Percentiles rank a stretch among this genome's conserved stretches.
Evolutionary conservation across 2,797 vertebrate species (phyloP).

Genomic region (Meda fulgida): DNA sequence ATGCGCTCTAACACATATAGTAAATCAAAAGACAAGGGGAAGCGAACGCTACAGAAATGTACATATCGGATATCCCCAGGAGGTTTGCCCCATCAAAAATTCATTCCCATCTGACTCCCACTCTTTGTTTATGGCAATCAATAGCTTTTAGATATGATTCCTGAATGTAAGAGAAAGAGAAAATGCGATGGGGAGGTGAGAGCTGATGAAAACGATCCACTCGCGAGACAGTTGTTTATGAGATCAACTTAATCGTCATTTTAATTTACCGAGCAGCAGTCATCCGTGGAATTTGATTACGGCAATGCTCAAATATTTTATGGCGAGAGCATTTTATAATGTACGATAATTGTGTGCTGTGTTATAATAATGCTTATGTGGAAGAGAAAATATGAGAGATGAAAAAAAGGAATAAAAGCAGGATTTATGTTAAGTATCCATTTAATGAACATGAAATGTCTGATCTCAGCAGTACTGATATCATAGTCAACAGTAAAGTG

Average conservation of each 20-base stretch:
- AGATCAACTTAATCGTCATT: conserved; percentile 43
- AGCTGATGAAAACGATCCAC: conserved; percentile 39
- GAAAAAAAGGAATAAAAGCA: not conserved
- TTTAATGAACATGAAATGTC: conserved; percentile 17
- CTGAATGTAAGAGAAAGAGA: conserved; percentile 14
- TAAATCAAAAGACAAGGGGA: conserved; percentile 49
- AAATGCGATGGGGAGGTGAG: conserved; percentile 11
- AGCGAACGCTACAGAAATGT: conserved; percentile 46
- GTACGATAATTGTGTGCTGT: conserved; percentile 23
- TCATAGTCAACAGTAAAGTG: conserved; percentile 37
- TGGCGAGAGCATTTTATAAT: conserved; percentile 23
- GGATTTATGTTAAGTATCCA: conserved; percentile 33
- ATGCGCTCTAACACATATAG: conserved; percentile 38
- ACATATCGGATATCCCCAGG: conserved; percentile 57
- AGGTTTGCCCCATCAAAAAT: conserved; percentile 82
- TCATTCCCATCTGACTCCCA: conserved; percentile 77
- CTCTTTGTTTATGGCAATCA: conserved; percentile 81
- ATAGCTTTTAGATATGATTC: conserved; percentile 88
- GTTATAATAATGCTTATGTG: conserved; percentile 15
- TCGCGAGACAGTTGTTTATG: conserved; percentile 37
- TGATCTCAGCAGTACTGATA: conserved; percentile 39
- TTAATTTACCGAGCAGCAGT: conserved; percentile 29
- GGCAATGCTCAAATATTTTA: conserved; percentile 17
- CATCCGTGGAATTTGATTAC: conserved; percentile 27
- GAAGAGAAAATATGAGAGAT: not conserved